Evolutionary conservation across 2,113 vertebrate species (phyloP), one percentile per base, ranked within the genome.

Genomic region (Amblyornis subalaris): DNA sequence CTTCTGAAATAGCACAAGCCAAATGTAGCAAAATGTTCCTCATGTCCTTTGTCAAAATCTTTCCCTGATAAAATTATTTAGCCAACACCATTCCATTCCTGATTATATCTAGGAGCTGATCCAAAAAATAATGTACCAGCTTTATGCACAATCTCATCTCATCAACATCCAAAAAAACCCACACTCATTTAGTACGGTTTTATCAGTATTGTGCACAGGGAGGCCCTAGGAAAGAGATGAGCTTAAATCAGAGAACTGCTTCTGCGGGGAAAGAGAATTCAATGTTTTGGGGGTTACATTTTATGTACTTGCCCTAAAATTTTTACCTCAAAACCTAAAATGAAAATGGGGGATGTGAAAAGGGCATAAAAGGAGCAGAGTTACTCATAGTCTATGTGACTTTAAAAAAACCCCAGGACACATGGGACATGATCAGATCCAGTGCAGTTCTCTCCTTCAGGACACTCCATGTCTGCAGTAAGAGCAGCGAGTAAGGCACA

Each of bases 61-160:
- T 92, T 61, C 58, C 42, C 77, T 78, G 84, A 91, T 90, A 86
- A 94, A 91, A 80, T 58, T 84, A 88, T 85, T 95, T 76, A 90
- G 75, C 51, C 64, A 93, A 62, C 85, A 88, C 60, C 86, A 93
- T 90, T 92, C 72, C 72, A 93, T 42, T 47, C 66, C 75, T 77
- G 79, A 90, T 95, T 90, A 86, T 70, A 80, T 47, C 75, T 88
- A 95, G 72, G 85, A 95, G 29, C 10, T 54, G 71, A 74, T 92
- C 90, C 88, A 93, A 95, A 92, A 93, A 19, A 23, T 10, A 81
- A 89, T 24, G 66, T 94, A 87, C 62, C 61, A 92, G 29, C 51
- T 88, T 77, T 83, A 83, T 60, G 51, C 61, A 84, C 35, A 76
- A 80, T 88, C 50, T 90, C 44, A 81, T 90, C 70, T 75, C 48